A percentile compares a stretch with the other conserved stretches of the same genome.
phyloP scores from a whole-genome alignment of 2,888 invertebrate species.

The Andrena haemorrhoa region DNA sequence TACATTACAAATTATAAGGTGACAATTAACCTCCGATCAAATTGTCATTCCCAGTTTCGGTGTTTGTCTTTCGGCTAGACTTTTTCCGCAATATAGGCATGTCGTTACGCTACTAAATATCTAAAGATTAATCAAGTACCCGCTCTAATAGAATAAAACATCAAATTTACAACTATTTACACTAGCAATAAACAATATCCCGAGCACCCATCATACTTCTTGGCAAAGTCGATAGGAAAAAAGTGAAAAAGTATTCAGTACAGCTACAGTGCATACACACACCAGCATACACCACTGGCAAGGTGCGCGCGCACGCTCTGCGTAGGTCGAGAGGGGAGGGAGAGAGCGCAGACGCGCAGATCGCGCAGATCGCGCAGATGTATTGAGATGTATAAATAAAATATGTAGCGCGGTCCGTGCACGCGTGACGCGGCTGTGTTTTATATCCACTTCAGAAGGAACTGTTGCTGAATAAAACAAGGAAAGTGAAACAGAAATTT shows the following conservation, averaged over 20 bases:
- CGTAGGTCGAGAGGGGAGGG: no score
- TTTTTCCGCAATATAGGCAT: constrained; percentile 60
- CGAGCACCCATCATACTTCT: constrained; percentile 19
- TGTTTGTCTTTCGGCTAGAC: constrained; percentile 35
- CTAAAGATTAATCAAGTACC: constrained; percentile 54
- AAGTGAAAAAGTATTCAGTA: constrained; percentile 1
- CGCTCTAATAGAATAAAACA: constrained; percentile 26
- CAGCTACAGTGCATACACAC: no score
- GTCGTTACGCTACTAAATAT: constrained; percentile 28
- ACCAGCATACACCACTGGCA: not conserved
- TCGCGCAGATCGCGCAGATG: no score
- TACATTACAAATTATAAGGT: constrained; percentile 12
- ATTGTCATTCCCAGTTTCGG: constrained; percentile 32
- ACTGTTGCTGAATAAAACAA: not conserved
- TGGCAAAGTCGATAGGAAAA: constrained; percentile 15
- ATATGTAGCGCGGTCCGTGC: no score
- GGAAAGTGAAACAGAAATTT: not conserved
- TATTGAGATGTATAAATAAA: no score
- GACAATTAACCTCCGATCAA: constrained; percentile 62
- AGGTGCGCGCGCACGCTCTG: not conserved
- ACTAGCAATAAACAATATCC: constrained; percentile 30
- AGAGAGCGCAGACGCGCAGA: no score
- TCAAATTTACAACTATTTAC: constrained; percentile 62
- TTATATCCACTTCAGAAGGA: no score
- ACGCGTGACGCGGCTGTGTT: not conserved